phyloP scores from a whole-genome alignment of 2,888 invertebrate genomes.

The Hypena proboscidalis region DNA sequence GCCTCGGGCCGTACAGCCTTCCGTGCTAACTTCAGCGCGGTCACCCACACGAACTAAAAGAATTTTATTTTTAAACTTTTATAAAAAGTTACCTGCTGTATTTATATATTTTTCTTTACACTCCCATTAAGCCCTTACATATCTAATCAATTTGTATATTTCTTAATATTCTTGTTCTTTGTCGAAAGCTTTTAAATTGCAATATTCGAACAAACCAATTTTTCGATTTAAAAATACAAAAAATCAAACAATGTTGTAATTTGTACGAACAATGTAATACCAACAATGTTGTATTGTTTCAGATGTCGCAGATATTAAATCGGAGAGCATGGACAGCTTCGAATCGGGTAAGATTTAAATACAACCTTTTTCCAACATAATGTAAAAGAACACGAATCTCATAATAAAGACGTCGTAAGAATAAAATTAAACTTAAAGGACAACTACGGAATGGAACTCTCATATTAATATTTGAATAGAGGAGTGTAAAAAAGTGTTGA shows the following conservation, averaged over 20 bases:
- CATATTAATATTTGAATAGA: conserved; percentile 81
- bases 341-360: conserved; percentile 69
- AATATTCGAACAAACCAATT: too few species aligned
- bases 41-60: conserved; percentile 40
- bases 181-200: too few species aligned
- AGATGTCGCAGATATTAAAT: conserved; percentile 77
- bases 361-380: conserved; percentile 15
- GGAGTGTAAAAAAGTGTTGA: conserved; percentile 74
- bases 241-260: neutral
- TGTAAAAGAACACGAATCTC: conserved; percentile 23
- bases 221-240: neutral
- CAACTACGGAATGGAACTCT: conserved; percentile 49
- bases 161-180: too few species aligned
- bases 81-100: too few species aligned
- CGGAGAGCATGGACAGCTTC: conserved; percentile 81
- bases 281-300: conserved; percentile 52
- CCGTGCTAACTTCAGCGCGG: conserved; percentile 53
- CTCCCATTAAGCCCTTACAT: too few species aligned
- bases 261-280: neutral
- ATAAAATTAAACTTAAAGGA: conserved; percentile 56
- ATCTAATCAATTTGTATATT: too few species aligned
- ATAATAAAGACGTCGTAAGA: conserved; percentile 48
- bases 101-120: too few species aligned
- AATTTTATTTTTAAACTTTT: conserved; percentile 44
- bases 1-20: conserved; percentile 57